These are phyloP conservation scores for Microtus pennsylvanicus DNA, from an alignment of 2,113 vertebrate genomes.

Conservation along the genomic window DNA sequence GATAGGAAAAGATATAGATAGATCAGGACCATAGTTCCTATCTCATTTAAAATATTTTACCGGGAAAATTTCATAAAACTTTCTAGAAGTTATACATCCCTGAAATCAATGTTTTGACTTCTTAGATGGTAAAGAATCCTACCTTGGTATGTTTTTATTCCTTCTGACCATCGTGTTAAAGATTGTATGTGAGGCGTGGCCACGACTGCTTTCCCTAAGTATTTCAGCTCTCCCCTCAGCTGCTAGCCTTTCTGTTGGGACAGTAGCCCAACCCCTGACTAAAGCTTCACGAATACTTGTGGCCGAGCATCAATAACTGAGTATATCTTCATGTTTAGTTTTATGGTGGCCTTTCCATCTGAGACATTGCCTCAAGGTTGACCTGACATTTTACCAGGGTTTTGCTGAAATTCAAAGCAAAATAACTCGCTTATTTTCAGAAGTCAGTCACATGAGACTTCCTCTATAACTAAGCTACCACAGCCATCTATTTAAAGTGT, in stretches of 20 bases:
- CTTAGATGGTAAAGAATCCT: background rate
- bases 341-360: background rate
- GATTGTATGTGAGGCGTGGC: background rate
- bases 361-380: background rate
- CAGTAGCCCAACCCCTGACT: background rate
- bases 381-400: background rate
- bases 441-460: background rate
- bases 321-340: background rate
- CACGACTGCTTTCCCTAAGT: background rate
- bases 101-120: slow-evolving; percentile 20
- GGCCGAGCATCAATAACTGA: background rate
- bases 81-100: slow-evolving; percentile 10
- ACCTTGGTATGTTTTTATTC: background rate
- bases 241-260: background rate
- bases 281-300: background rate
- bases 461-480: background rate
- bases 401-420: slow-evolving; percentile 46
- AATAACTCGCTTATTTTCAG: background rate
- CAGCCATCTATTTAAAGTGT: background rate
- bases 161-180: background rate
- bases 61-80: slow-evolving; percentile 40
- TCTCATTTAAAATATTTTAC: slow-evolving; percentile 49
- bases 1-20: background rate
- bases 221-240: background rate
- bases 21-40: background rate